Percentiles rank a stretch among this genome's conserved stretches.
Conservation (phyloP, 2,888 invertebrate genomes). For the Rhopalosiphum nymphaeae region DNA sequence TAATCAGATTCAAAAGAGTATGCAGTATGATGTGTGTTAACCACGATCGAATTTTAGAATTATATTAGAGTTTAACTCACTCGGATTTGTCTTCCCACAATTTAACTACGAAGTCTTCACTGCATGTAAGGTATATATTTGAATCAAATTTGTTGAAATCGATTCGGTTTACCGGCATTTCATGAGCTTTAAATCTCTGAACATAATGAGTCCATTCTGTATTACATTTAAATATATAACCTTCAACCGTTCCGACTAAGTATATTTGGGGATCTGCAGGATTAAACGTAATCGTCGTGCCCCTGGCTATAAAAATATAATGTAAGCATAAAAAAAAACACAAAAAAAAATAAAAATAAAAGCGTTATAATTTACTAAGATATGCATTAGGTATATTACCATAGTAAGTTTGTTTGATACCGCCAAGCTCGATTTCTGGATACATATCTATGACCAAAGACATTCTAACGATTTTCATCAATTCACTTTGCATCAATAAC, state of each 20-base stretch:
- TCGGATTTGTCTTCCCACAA: conserved; percentile 92
- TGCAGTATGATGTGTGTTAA: neutral
- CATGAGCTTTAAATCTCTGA: conserved; percentile 74
- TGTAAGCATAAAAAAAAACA: neutral
- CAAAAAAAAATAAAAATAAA: neutral
- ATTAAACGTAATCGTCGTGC: conserved; percentile 90
- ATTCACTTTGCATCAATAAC: conserved; percentile 85
- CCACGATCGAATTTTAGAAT: neutral
- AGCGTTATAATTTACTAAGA: neutral
- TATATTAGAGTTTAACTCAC: conserved; percentile 68
- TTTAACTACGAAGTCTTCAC: conserved; percentile 94
- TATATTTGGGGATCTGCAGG: conserved; percentile 84
- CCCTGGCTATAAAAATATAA: conserved; percentile 76
- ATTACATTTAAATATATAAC: conserved; percentile 91
- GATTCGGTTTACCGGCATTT: conserved; percentile 90
- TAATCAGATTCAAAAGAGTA: neutral
- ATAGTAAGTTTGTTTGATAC: conserved; percentile 70
- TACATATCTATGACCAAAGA: conserved; percentile 78
- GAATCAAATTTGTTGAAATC: conserved; percentile 90
- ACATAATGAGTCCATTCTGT: conserved; percentile 82
- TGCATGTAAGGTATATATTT: conserved; percentile 90
- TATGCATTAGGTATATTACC: conserved; percentile 4
- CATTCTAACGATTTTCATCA: conserved; percentile 84
- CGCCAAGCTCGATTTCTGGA: conserved; percentile 83
- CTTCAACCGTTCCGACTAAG: conserved; percentile 93